Percentiles rank a stretch among this genome's conserved stretches.
phyloP scores from a whole-genome alignment of 2,888 invertebrate species.

The Crepidodera aurea region DNA sequence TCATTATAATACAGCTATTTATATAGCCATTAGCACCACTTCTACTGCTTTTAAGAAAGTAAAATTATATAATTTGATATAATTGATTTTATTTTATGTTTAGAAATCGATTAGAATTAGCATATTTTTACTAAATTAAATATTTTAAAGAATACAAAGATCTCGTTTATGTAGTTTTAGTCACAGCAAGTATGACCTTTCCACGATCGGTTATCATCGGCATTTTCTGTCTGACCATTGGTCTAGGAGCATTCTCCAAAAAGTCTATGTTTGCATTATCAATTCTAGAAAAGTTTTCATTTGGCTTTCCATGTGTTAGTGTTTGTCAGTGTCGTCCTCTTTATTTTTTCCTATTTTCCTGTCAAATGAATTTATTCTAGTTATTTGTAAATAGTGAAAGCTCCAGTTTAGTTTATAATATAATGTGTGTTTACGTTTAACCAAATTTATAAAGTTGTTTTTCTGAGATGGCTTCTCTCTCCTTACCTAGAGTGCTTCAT shows the following conservation, averaged over 20 bases:
- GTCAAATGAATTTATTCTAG: not conserved
- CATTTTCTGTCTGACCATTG: not conserved
- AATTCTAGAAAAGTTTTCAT: not conserved
- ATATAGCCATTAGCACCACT: too few relatives aligned
- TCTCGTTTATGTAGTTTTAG: not conserved
- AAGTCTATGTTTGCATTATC: not conserved
- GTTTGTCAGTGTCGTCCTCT: not conserved
- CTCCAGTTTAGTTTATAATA: not conserved
- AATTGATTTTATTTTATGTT: too few relatives aligned
- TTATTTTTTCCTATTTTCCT: not conserved
- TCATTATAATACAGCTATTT: not conserved
- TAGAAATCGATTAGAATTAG: too few relatives aligned
- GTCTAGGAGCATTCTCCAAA: not conserved
- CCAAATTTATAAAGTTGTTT: not conserved
- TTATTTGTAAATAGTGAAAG: not conserved
- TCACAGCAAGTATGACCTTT: not conserved
- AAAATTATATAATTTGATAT: too few relatives aligned
- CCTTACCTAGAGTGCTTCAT: constrained; percentile 75
- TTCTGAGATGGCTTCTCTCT: constrained; percentile 73
- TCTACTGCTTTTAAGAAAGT: too few relatives aligned
- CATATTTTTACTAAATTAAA: too few relatives aligned
- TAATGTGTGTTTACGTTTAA: not conserved
- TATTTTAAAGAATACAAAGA: too few relatives aligned
- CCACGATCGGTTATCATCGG: not conserved
- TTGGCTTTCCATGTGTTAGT: not conserved